Evolutionary conservation across 2,797 vertebrate species (phyloP).

Genomic region (Lerista edwardsae): DNA sequence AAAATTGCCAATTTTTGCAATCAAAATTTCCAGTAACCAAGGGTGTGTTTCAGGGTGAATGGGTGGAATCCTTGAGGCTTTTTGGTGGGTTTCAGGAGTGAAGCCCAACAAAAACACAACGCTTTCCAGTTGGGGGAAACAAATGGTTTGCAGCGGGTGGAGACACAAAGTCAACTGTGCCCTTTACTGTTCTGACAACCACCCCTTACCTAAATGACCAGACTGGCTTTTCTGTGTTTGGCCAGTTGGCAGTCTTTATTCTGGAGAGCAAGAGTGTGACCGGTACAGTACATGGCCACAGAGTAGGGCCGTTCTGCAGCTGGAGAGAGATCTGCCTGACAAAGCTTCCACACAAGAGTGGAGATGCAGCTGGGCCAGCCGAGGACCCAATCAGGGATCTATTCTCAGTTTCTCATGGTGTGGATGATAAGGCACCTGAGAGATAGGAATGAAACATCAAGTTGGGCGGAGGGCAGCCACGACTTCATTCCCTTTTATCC

Average conservation of each 20-base stretch:
- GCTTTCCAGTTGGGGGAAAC: too few species aligned
- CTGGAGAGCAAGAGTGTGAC: background rate
- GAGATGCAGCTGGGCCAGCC: background rate
- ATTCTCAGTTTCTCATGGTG: background rate
- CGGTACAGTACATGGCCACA: background rate
- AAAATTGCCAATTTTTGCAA: background rate
- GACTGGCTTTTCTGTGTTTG: background rate
- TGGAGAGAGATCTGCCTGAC: background rate
- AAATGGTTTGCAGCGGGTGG: background rate
- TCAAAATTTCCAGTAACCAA: background rate
- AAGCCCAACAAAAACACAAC: too few species aligned
- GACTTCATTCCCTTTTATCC: background rate
- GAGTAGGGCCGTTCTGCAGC: background rate
- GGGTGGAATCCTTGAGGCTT: too few species aligned
- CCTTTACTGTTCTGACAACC: background rate
- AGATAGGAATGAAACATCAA: slow-evolving; percentile 6
- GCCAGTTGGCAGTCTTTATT: background rate
- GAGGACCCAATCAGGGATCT: background rate
- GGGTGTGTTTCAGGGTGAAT: background rate
- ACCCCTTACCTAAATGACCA: background rate
- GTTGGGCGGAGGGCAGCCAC: background rate
- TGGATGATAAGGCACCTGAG: background rate
- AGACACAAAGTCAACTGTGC: background rate
- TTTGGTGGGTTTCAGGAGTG: too few species aligned
- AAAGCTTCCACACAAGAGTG: background rate